Conservation (phyloP, 2,888 invertebrate species). For the Microctonus brassicae region DNA sequence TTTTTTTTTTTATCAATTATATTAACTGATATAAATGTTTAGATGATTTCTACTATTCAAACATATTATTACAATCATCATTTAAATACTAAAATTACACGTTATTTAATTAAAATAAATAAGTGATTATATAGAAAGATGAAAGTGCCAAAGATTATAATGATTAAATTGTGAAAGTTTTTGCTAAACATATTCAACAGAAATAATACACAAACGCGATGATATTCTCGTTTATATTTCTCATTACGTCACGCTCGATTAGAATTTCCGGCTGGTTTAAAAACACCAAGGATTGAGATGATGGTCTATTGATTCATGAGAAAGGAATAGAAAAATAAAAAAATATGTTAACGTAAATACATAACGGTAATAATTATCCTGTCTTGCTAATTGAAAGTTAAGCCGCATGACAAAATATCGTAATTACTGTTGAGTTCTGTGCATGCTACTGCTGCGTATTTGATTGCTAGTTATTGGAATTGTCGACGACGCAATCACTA, state of each 20-base stretch:
- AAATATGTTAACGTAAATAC: conserved; percentile 22
- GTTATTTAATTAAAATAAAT: background rate
- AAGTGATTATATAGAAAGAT: background rate
- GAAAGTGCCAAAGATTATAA: background rate
- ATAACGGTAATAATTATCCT: conserved; percentile 38
- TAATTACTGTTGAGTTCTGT: conserved; percentile 24
- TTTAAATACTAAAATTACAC: background rate
- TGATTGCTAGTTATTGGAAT: conserved; percentile 41
- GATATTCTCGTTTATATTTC: conserved; percentile 3
- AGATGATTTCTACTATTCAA: too few relatives aligned
- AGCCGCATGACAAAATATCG: conserved; percentile 37
- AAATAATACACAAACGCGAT: too few relatives aligned
- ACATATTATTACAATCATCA: background rate
- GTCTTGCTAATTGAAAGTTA: conserved; percentile 38
- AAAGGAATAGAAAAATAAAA: background rate
- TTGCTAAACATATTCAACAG: too few relatives aligned
- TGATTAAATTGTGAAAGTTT: background rate
- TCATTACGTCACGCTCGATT: conserved; percentile 34
- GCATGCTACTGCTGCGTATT: background rate
- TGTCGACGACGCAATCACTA: conserved; percentile 30
- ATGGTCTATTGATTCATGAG: conserved; percentile 1
- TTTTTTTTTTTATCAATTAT: background rate
- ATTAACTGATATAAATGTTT: background rate
- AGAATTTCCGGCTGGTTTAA: conserved; percentile 30
- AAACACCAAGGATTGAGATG: conserved; percentile 17